A percentile compares a stretch with the other conserved stretches of the same genome.
phyloP scores from a whole-genome alignment of 2,888 invertebrate species.

The Selenia dentaria region DNA sequence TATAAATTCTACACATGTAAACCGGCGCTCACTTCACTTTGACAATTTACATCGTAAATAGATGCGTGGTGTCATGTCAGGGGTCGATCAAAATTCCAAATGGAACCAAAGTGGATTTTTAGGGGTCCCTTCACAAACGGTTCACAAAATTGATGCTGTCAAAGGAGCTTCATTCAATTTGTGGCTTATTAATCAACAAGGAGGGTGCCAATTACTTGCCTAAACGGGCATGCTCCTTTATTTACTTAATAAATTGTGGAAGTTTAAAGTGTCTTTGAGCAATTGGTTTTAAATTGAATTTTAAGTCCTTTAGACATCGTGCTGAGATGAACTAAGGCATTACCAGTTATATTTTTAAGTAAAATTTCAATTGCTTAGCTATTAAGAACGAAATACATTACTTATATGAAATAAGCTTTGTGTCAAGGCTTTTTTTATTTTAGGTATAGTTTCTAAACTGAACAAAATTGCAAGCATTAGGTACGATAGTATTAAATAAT shows the following conservation, averaged over 20 bases:
- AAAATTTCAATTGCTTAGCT: too few species aligned
- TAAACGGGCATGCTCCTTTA: constrained; percentile 43
- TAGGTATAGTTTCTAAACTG: too few species aligned
- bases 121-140: constrained; percentile 70
- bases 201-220: constrained; percentile 38
- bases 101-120: constrained; percentile 80
- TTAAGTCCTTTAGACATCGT: not conserved
- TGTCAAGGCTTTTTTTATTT: too few species aligned
- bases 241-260: constrained; percentile 54
- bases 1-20: constrained; percentile 52
- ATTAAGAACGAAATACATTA: too few species aligned
- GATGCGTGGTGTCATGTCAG: constrained; percentile 77
- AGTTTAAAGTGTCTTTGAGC: constrained; percentile 29
- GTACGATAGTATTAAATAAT: too few species aligned
- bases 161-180: constrained; percentile 78
- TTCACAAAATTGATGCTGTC: constrained; percentile 81
- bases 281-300: constrained; percentile 30
- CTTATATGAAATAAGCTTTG: too few species aligned
- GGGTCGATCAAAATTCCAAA: constrained; percentile 82
- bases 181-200: constrained; percentile 76
- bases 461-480: too few species aligned
- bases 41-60: constrained; percentile 83
- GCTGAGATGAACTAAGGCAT: not conserved
- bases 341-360: too few species aligned
- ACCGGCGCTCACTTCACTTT: constrained; percentile 54